Evolutionary conservation across 1,140 invertebrate genomes (phyloP), one percentile per base, ranked within the genome.

Genomic region (Atta cephalotes): DNA sequence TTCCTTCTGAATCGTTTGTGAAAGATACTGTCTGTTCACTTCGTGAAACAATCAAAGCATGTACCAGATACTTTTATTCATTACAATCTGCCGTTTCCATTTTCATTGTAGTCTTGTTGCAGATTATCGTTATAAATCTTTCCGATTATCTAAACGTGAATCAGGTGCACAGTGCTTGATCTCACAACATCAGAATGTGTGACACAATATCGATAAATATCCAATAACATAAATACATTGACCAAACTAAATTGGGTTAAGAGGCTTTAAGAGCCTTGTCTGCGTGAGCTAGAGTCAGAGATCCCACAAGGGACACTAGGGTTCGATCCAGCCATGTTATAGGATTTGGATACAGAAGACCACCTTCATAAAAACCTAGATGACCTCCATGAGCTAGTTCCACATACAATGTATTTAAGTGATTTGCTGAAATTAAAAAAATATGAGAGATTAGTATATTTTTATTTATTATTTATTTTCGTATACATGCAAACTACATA

Each of bases 281-380:
- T 16, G 96, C 95, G 88, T 97, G 95, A 2, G 96, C 95, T 89
- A 97, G 95, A 9, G 96, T 95, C 10, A 97, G 88, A n/a, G 97
- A 97, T 1, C 97, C 97, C 6, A 97, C 96, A 21, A 98, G 94
- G 6, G 97, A 96, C 7, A 98, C 96, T 7, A 99, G 94, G 1
- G 98, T 97, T 66, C 98, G 96, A 95, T 99, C 98, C 63, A 99
- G 94, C 98, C 98, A 99, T 25, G 98, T 98, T 31, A 98, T 97
- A 1, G 97, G 97, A 91, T 98, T 97, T 0, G 98, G 98, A 92
- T 97, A 98, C 0, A 98, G 89, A 31, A 97, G 94, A 14, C 98
- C 98, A 7, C 98, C 98, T 95, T 99, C 98, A 93, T 98, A 98
- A 94, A 98, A 99, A 49, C 98, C 98, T 82, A 99, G 95, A 95